These are phyloP conservation scores for Steinernema hermaphroditum DNA, from an alignment of 2,888 invertebrate species.

Conservation along the genomic window DNA sequence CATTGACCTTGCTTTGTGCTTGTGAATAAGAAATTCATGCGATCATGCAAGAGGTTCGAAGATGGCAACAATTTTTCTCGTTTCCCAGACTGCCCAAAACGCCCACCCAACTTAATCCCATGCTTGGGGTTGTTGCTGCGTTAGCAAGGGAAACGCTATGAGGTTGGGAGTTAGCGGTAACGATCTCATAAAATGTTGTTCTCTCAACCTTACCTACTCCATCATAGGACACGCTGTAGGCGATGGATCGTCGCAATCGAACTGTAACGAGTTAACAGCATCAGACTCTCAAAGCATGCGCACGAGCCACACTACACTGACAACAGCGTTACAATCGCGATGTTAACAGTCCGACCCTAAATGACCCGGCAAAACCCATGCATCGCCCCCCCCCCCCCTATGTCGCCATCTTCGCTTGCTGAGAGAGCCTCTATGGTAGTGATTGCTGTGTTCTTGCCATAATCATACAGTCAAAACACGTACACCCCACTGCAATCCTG, in stretches of 20 bases:
- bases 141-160: constrained; percentile 29
- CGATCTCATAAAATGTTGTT: not conserved
- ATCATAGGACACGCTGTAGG: constrained; percentile 27
- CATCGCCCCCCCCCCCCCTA: not conserved
- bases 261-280: constrained; percentile 31
- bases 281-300: constrained; percentile 20
- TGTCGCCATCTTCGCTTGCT: not conserved
- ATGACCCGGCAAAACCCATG: not conserved
- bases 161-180: not conserved
- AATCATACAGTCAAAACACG: not conserved
- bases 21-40: constrained; percentile 5
- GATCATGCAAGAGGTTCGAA: not conserved
- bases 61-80: constrained; percentile 4
- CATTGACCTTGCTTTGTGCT: not conserved
- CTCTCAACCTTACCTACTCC: constrained; percentile 30
- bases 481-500: constrained; percentile 17
- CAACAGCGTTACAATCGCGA: constrained; percentile 20
- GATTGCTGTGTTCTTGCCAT: not conserved
- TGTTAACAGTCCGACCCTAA: not conserved
- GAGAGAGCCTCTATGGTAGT: not conserved
- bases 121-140: not conserved
- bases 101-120: not conserved
- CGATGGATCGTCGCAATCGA: constrained; percentile 30
- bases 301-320: not conserved
- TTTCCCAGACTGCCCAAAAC: not conserved